Conservation (phyloP, 2,797 vertebrate genomes). For the Poliocrania exsul region DNA sequence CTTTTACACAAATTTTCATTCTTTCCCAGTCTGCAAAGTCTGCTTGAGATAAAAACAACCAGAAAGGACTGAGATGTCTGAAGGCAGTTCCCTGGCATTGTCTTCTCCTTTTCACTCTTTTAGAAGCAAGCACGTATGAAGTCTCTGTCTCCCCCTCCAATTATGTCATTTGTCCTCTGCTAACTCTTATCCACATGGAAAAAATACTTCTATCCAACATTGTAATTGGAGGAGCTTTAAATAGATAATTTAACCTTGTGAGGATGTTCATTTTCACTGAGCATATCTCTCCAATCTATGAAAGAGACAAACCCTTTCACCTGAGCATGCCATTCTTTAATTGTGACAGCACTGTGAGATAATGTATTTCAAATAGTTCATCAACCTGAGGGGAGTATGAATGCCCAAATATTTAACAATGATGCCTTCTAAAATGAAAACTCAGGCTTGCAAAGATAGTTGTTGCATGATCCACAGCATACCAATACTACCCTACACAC, state of each 20-base stretch:
- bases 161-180: conserved; percentile 67
- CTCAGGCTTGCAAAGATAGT: neutral
- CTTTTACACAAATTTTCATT: neutral
- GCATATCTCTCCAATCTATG: conserved; percentile 59
- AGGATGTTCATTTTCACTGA: conserved; percentile 70
- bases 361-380: conserved; percentile 74
- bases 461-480: neutral
- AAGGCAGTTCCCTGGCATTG: neutral
- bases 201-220: conserved; percentile 28
- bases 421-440: conserved; percentile 58
- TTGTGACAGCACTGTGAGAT: conserved; percentile 68
- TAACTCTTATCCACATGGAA: conserved; percentile 49
- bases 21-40: neutral
- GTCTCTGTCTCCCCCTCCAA: conserved; percentile 27
- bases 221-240: conserved; percentile 72
- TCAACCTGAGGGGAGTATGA: conserved; percentile 63
- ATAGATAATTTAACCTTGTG: conserved; percentile 76
- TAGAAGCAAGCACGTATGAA: neutral
- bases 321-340: conserved; percentile 70
- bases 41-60: neutral
- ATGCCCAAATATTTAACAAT: conserved; percentile 74
- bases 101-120: neutral
- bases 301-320: conserved; percentile 74
- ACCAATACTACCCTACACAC: neutral
- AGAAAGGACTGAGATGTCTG: neutral